Base-by-base conservation (phyloP, 2,888 invertebrate species). In the Petrolisthes cinctipes region DNA sequence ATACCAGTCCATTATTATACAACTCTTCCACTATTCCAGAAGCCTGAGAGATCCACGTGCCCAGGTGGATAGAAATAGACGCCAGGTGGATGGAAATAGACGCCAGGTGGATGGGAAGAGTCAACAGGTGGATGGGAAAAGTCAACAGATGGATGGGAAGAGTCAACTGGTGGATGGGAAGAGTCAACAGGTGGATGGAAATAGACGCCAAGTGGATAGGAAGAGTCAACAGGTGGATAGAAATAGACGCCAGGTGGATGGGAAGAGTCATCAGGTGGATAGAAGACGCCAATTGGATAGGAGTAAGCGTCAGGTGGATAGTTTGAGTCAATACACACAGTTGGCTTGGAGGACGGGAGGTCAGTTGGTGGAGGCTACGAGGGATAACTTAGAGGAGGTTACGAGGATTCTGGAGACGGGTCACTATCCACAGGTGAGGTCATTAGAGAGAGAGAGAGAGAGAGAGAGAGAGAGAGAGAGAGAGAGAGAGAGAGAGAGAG, bases 261-360 rank as follows among this genome's bases (percentile, higher is more conserved):
- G n/a, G n/a, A n/a, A n/a, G n/a, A n/a, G n/a, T n/a, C n/a, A n/a
- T n/a, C 37, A 37, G 2, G 2, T 37, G 37, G 37, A 37, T 37
- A 37, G 37, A 37, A 37, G 37, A 37, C 37, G 37, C 2, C 37
- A 37, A 2, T 0, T 37, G 37, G 37, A 37, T 37, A 37, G 37
- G 37, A 37, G 37, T 37, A 84, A 80, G 54, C 57, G 87, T 14
- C 87, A 88, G 23, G 11, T 88, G 66, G 71, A 73, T n/a, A 88
- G 84, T 37, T 76, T 84, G 51, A 20, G 53, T 23, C 83, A 88
- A 14, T 88, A 88, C 75, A 53, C 17, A 5, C 81, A 84, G 73
- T 76, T 88, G 57, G 84, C 87, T 0, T 51, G 83, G 54, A 23
- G 79, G 76, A 83, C 87, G 4, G 87, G 87, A 61, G 84, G 87